A percentile compares a stretch with the other conserved stretches of the same genome.
These are phyloP conservation scores for Zaprionus ornatus DNA, from an alignment of 1,140 invertebrate species.

Conservation along the genomic window DNA sequence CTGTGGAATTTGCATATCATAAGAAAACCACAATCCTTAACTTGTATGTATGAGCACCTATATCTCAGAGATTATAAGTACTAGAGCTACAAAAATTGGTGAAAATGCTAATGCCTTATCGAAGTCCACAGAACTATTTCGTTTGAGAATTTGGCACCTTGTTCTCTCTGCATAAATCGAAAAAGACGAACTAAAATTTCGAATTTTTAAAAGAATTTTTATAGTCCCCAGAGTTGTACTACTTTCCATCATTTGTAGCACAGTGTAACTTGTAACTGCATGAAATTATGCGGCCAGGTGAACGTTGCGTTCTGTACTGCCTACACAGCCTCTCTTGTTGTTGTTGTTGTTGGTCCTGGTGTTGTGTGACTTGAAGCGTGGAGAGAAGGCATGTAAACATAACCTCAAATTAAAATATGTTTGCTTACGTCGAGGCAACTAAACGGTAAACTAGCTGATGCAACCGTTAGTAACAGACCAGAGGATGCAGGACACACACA, in stretches of 20 bases:
- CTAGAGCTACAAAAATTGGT: too few relatives aligned
- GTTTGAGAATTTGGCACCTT: too few relatives aligned
- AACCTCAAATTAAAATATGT: slow-evolving; percentile 80
- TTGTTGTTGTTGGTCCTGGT: slow-evolving; percentile 40
- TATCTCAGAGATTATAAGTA: not conserved
- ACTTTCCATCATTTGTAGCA: not conserved
- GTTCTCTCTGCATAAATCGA: too few relatives aligned
- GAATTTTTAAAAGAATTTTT: too few relatives aligned
- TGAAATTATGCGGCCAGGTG: slow-evolving; percentile 47
- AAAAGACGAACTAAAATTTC: too few relatives aligned
- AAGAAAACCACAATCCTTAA: too few relatives aligned
- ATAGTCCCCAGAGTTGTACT: too few relatives aligned
- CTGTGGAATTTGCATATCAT: too few relatives aligned
- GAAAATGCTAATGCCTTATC: too few relatives aligned
- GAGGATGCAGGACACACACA: slow-evolving; percentile 19
- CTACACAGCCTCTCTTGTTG: not conserved
- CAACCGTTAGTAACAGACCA: not conserved
- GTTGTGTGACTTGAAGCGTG: slow-evolving; percentile 70
- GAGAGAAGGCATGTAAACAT: slow-evolving; percentile 62
- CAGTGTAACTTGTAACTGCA: slow-evolving; percentile 26
- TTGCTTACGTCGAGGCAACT: slow-evolving; percentile 68
- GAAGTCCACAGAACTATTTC: too few relatives aligned
- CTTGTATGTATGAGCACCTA: not conserved
- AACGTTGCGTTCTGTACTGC: slow-evolving; percentile 9
- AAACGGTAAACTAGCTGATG: slow-evolving; percentile 40